These are phyloP conservation scores for Spongia lamella DNA, from an alignment of 37 sponge, comb jelly and placozoan genomes.

Conservation along the genomic window DNA sequence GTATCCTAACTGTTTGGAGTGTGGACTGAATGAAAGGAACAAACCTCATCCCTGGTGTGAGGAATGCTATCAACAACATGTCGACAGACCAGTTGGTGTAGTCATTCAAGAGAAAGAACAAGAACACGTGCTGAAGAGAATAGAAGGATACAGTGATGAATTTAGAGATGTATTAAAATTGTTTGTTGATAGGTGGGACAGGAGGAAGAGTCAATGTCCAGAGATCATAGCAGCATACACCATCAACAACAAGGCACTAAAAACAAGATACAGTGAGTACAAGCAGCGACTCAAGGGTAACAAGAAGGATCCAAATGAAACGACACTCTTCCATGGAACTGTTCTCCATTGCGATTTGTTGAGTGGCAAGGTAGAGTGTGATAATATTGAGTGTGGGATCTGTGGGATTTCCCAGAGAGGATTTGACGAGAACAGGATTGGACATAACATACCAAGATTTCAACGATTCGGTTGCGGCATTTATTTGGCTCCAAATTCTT, in stretches of 20 bases:
- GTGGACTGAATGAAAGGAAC: conserved; percentile 52
- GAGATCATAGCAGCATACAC: conserved; percentile 46
- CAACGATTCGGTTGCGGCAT: conserved; percentile 69
- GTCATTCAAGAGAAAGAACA: no score
- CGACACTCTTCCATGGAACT: neutral
- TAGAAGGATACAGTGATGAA: neutral
- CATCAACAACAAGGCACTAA: conserved; percentile 18
- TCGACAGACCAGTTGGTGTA: neutral
- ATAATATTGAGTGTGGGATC: conserved; percentile 1
- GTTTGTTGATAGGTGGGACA: conserved; percentile 42
- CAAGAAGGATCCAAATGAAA: neutral
- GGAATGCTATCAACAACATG: conserved; percentile 26
- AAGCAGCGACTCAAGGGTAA: conserved; percentile 1
- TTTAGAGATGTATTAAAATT: conserved; percentile 32
- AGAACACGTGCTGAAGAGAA: no score
- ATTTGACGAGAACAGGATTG: conserved; percentile 7
- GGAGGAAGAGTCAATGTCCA: conserved; percentile 18
- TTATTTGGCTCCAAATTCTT: conserved; percentile 77
- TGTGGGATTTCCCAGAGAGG: conserved; percentile 29
- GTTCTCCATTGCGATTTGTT: conserved; percentile 3
- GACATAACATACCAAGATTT: conserved; percentile 57
- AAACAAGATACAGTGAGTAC: conserved; percentile 13
- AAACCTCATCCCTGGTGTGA: conserved; percentile 47
- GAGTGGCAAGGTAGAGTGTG: neutral
- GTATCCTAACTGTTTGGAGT: conserved; percentile 44